Evolutionary conservation across 2,888 invertebrate genomes (phyloP).

Genomic region (Ophion costatus): DNA sequence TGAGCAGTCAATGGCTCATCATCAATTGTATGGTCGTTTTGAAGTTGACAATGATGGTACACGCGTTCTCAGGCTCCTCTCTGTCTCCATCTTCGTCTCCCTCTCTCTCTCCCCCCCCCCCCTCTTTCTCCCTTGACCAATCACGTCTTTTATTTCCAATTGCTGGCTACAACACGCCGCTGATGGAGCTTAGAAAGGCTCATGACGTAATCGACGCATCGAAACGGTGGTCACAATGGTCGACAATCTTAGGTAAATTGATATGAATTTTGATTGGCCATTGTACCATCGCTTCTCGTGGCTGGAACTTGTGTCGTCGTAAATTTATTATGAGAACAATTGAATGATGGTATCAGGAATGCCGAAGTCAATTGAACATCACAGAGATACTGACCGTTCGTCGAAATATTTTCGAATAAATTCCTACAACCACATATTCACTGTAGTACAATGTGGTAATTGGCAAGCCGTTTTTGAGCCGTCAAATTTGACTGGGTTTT

Average conservation of each 20-base stretch:
- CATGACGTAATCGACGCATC: conserved; percentile 20
- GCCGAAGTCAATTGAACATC: neutral
- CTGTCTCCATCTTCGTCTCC: neutral
- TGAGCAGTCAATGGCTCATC: conserved; percentile 66
- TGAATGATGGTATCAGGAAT: neutral
- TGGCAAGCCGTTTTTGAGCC: too few species aligned
- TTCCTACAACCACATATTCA: too few species aligned
- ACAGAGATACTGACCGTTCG: neutral
- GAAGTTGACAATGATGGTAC: conserved; percentile 74
- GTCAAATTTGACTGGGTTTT: neutral
- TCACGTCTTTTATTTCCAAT: neutral
- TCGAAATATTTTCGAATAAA: too few species aligned
- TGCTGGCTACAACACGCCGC: neutral
- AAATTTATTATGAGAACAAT: neutral
- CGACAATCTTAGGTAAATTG: neutral
- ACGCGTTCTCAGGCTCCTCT: neutral
- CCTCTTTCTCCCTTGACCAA: neutral
- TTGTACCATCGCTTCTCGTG: neutral
- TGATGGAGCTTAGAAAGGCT: neutral
- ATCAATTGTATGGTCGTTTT: conserved; percentile 77
- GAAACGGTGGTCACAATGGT: conserved; percentile 12
- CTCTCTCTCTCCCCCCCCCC: conserved; percentile 24
- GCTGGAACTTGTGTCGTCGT: neutral
- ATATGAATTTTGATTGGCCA: neutral
- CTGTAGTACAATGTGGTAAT: too few species aligned